Evolutionary conservation across 2,113 vertebrate genomes (phyloP).

Genomic region (Donacobius atricapilla): DNA sequence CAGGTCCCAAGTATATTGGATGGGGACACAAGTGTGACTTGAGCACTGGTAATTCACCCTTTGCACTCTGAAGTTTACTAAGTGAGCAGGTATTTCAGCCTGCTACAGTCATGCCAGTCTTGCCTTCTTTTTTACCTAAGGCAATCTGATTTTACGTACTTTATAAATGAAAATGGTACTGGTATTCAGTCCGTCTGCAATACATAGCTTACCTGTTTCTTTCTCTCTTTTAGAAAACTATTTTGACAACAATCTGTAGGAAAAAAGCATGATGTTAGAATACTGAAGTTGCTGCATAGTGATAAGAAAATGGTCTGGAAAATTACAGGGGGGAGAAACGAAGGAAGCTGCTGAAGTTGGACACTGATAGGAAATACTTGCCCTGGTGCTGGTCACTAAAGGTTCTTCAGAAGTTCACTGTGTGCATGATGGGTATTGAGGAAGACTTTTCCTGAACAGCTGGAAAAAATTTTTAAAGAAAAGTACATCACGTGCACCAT

Average conservation of each 20-base stretch:
- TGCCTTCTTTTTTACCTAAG: background rate
- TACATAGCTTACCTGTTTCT: background rate
- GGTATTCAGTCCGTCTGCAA: background rate
- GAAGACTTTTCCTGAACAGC: background rate
- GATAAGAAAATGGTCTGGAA: background rate
- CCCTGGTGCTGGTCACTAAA: background rate
- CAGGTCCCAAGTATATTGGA: background rate
- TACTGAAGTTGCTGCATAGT: background rate
- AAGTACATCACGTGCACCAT: background rate
- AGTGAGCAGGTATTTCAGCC: background rate
- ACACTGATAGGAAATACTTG: background rate
- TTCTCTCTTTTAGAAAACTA: background rate
- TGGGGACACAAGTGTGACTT: background rate
- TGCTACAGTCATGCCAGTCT: background rate
- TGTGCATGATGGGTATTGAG: background rate
- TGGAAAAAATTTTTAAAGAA: background rate
- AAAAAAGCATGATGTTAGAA: background rate
- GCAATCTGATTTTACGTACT: background rate
- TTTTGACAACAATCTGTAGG: background rate
- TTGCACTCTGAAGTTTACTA: background rate
- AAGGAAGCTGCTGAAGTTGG: background rate
- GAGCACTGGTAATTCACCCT: background rate
- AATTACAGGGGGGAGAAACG: accelerated
- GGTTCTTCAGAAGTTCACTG: background rate
- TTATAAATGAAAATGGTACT: background rate